These are phyloP conservation scores for Caranx melampygus DNA, from an alignment of 2,113 vertebrate species.

Conservation along the genomic window DNA sequence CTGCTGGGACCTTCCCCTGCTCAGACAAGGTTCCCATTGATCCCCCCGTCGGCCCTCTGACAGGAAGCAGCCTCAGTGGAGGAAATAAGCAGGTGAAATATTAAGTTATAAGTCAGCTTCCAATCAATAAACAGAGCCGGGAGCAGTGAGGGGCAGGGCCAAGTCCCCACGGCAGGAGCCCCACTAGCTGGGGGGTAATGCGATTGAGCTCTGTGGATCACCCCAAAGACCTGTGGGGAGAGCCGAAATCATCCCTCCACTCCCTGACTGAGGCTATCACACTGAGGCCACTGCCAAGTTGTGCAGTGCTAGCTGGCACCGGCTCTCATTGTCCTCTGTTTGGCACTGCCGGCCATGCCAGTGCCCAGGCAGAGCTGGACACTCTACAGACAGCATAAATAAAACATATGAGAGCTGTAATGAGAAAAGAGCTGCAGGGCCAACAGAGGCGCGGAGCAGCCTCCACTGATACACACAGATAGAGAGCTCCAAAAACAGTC, in stretches of 20 bases:
- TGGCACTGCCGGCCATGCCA: constrained; percentile 73
- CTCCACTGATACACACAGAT: constrained; percentile 51
- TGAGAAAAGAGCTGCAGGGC: constrained; percentile 79
- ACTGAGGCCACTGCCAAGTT: constrained; percentile 69
- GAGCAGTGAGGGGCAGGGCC: constrained; percentile 60
- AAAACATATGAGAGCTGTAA: constrained; percentile 85
- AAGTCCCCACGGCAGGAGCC: constrained; percentile 62
- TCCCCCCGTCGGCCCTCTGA: constrained; percentile 80
- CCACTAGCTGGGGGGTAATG: constrained; percentile 76
- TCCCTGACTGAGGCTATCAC: constrained; percentile 61
- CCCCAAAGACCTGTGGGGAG: constrained; percentile 73
- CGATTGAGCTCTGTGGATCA: constrained; percentile 78
- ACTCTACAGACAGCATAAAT: constrained; percentile 85
- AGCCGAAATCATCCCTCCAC: constrained; percentile 38
- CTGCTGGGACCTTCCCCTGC: constrained; percentile 78
- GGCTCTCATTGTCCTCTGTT: constrained; percentile 70
- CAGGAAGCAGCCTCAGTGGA: constrained; percentile 77
- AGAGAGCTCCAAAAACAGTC: constrained; percentile 31
- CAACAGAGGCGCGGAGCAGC: constrained; percentile 68
- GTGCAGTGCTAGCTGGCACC: constrained; percentile 76
- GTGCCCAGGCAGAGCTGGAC: constrained; percentile 80
- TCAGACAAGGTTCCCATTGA: constrained; percentile 86
- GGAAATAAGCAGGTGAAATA: constrained; percentile 85
- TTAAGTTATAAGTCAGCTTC: constrained; percentile 83
- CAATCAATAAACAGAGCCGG: constrained; percentile 82